These are phyloP conservation scores for Pipra filicauda DNA, from an alignment of 2,113 vertebrate genomes.

Conservation along the genomic window DNA sequence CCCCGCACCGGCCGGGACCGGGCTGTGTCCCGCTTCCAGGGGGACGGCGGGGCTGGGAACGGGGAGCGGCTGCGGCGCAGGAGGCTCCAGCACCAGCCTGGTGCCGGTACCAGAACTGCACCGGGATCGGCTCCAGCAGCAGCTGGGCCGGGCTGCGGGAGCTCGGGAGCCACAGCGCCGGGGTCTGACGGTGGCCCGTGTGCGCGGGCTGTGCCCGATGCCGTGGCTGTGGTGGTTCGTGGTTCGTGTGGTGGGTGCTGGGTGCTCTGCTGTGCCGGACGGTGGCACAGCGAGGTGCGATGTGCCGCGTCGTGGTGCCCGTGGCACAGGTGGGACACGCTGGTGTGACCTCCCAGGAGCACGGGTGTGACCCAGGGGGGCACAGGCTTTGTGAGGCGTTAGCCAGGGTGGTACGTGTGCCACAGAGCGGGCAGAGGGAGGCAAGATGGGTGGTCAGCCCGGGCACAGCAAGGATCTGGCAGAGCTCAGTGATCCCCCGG, in stretches of 20 bases:
- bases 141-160: background rate
- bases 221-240: background rate
- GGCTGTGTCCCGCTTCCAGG: background rate
- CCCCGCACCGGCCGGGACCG: background rate
- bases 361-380: background rate
- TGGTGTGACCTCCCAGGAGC: background rate
- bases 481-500: background rate
- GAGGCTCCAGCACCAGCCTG: background rate
- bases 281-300: fast-evolving
- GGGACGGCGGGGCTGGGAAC: background rate
- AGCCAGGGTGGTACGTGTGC: background rate
- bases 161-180: background rate
- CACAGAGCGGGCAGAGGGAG: background rate
- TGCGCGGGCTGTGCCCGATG: background rate
- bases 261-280: fast-evolving
- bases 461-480: background rate
- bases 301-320: background rate
- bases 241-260: background rate
- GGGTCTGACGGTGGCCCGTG: background rate
- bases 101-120: background rate
- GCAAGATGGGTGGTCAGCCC: fast-evolving
- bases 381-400: fast-evolving
- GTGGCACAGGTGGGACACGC: background rate
- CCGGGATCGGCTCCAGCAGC: background rate
- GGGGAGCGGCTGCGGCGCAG: background rate